A percentile compares a stretch with the other conserved stretches of the same genome.
Conservation (phyloP, 1,140 invertebrate species). For the Rhizoglyphus robini region DNA sequence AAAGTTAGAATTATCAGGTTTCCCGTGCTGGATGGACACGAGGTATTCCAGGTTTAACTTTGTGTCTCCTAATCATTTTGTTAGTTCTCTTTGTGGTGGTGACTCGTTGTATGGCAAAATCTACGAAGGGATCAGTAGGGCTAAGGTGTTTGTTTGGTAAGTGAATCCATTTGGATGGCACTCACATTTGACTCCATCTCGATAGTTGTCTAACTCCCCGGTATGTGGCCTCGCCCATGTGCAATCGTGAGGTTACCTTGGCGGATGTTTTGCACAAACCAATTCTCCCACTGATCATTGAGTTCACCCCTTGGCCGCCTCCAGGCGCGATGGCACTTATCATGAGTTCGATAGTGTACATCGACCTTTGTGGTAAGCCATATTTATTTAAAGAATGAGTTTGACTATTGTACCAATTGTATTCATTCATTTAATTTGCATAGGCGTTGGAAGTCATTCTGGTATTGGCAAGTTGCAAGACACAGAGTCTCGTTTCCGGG, state of each 20-base stretch:
- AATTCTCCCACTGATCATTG: conserved; percentile 37
- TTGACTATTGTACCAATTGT: neutral
- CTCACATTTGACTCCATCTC: conserved; percentile 28
- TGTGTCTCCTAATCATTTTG: neutral
- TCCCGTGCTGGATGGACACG: conserved; percentile 38
- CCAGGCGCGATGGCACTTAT: conserved; percentile 37
- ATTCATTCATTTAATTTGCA: neutral
- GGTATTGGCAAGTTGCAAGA: conserved; percentile 36
- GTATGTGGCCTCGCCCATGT: conserved; percentile 36
- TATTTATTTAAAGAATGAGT: too few species aligned
- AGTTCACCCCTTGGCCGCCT: conserved; percentile 37
- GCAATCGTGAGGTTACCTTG: conserved; percentile 36
- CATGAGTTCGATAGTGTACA: conserved; percentile 36
- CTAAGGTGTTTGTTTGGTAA: conserved; percentile 27
- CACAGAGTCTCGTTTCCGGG: conserved; percentile 34
- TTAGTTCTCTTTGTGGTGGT: conserved; percentile 38
- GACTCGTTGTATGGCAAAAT: conserved; percentile 37
- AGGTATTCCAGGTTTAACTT: conserved; percentile 7
- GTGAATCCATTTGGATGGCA: neutral
- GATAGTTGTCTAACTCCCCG: conserved; percentile 37
- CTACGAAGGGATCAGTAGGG: conserved; percentile 34
- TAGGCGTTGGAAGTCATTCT: conserved; percentile 39
- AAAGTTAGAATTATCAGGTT: conserved; percentile 34
- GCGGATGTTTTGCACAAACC: conserved; percentile 38
- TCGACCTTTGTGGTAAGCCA: conserved; percentile 36